Base-by-base conservation (phyloP, 2,888 invertebrate species). In the Leptinotarsa haldemani region DNA sequence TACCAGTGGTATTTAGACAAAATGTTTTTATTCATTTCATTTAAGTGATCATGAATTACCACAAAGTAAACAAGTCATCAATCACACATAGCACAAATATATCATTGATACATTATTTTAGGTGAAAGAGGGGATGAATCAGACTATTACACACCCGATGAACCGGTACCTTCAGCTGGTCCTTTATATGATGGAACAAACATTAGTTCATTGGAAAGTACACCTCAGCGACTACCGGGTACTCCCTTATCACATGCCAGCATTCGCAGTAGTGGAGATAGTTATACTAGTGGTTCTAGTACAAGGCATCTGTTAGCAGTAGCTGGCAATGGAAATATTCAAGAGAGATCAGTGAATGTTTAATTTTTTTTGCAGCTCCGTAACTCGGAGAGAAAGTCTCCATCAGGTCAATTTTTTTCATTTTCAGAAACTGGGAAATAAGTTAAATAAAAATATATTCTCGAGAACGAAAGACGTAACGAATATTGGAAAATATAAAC, bases 231-330 rank as follows among this genome's bases (percentile, higher is more conserved):
- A 67, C 80, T 88, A 52, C 89, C 89, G 2, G 94, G 94, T 71
- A 94, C 94, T 7, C 94, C 94, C 12, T 88, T 93, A 74, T 92
- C 92, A 76, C 90, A 91, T 82, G 89, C 90, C 22, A 92, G 92
- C 85, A 90, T 91, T 77, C 91, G 94, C 65, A 94, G 94, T 77
- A 94, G 94, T 74, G 94, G 93, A 72, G 95, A 95, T 84, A 94
- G 94, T 82, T 95, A 94, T 88, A 94, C 94, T 81, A 94, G 94
- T 9, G 92, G 93, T 71, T 93, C 94, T n/a, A 94, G 94, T 63
- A 94, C 94, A 4, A 91, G 93, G 40, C 93, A 94, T 85, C 87
- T 94, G 78, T 89, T 94, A 78, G 90, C 91, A 72, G 88, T 90
- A 20, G 89, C 88, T 78, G 86, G 85, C 71, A 80, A 80, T 52